A percentile compares a stretch with the other conserved stretches of the same genome.
Evolutionary conservation across 2,797 vertebrate species (phyloP).

Genomic region (Chaenodraco wilsoni): DNA sequence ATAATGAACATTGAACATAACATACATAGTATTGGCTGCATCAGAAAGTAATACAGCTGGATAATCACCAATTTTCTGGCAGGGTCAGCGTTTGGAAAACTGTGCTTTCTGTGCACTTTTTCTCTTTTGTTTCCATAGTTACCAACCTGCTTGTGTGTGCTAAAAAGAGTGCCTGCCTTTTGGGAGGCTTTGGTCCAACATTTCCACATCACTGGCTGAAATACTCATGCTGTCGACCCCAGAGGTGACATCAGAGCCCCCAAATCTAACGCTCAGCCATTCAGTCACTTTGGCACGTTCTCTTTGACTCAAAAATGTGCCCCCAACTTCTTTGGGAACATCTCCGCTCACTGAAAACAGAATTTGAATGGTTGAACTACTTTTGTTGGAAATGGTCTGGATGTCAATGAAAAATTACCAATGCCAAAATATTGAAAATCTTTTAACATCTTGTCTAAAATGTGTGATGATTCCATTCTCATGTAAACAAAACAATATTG

Average conservation of each 20-base stretch:
- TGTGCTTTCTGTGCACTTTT: too few relatives aligned
- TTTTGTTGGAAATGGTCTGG: too few relatives aligned
- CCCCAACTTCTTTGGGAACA: constrained; percentile 25
- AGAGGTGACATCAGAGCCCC: constrained; percentile 2
- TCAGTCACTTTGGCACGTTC: constrained; percentile 22
- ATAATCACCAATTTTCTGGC: too few relatives aligned
- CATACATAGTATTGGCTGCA: too few relatives aligned
- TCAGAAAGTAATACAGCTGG: too few relatives aligned
- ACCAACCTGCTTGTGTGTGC: background rate
- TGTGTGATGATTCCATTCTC: too few relatives aligned
- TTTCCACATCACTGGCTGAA: constrained; percentile 6
- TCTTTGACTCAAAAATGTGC: background rate
- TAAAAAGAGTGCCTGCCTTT: constrained; percentile 15
- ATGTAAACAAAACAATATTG: too few relatives aligned
- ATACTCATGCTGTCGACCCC: constrained; percentile 32
- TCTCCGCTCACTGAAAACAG: constrained; percentile 58
- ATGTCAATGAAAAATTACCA: too few relatives aligned
- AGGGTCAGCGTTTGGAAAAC: too few relatives aligned
- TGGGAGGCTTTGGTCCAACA: background rate
- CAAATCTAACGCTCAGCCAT: constrained; percentile 26
- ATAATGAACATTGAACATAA: too few relatives aligned
- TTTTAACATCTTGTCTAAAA: too few relatives aligned
- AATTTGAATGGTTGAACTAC: background rate
- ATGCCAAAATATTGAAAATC: too few relatives aligned
- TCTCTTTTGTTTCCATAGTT: background rate